Conservation (phyloP, 2,113 vertebrate genomes). For the Boulengeromyrus knoepffleri region DNA sequence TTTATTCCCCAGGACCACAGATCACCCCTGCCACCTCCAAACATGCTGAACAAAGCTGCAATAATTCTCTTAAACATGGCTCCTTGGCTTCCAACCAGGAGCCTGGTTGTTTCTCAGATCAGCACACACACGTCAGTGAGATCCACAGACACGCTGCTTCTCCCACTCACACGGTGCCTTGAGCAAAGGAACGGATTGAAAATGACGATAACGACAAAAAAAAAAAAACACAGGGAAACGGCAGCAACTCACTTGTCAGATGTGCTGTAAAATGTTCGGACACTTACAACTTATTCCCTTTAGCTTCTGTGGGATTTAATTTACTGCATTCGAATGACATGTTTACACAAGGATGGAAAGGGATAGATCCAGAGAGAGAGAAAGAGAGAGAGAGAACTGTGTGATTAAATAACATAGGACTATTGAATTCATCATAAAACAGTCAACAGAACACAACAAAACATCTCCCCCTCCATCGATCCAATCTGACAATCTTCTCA, state of each 20-base stretch:
- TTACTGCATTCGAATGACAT: background rate
- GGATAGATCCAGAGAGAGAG: conserved; percentile 12
- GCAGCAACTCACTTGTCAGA: background rate
- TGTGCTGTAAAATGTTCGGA: background rate
- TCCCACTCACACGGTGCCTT: background rate
- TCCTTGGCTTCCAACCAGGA: background rate
- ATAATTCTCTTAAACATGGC: background rate
- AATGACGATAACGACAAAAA: background rate
- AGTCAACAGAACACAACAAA: conserved; percentile 36
- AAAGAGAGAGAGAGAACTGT: conserved; percentile 16
- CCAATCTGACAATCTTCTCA: conserved; percentile 42
- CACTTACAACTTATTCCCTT: background rate
- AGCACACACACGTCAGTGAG: background rate
- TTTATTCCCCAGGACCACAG: background rate
- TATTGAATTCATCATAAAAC: conserved; percentile 38
- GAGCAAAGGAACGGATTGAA: background rate
- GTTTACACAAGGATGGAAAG: conserved; percentile 28
- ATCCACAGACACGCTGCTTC: background rate
- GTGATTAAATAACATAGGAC: conserved; percentile 35
- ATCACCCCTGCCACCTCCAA: background rate
- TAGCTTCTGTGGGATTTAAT: background rate
- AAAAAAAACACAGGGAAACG: background rate
- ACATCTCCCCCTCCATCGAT: conserved; percentile 47
- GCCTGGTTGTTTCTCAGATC: background rate
- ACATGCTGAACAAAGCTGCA: background rate